phyloP scores from a whole-genome alignment of 2,113 vertebrate species.

The Brachionichthys hirsutus region DNA sequence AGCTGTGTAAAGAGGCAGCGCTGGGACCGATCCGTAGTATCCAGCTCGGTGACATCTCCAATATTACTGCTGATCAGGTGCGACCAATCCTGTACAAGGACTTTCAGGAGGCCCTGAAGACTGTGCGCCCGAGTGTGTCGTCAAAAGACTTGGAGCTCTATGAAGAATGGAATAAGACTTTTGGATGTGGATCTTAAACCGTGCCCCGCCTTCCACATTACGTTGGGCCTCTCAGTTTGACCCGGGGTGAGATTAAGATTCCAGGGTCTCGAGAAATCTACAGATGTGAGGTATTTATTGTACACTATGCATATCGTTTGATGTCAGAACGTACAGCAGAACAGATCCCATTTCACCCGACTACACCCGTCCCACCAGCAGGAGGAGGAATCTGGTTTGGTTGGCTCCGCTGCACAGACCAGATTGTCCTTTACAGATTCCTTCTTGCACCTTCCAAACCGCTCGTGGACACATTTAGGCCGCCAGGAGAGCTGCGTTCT shows the following conservation, averaged over 20 bases:
- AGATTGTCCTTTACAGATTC: too few relatives aligned
- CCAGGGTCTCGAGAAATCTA: background rate
- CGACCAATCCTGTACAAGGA: slow-evolving; percentile 85
- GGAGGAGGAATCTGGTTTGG: too few relatives aligned
- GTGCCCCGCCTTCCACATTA: background rate
- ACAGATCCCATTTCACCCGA: too few relatives aligned
- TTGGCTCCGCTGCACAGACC: too few relatives aligned
- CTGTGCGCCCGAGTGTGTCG: slow-evolving; percentile 89
- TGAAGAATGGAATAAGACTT: slow-evolving; percentile 91
- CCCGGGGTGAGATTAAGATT: background rate
- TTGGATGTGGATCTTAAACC: slow-evolving; percentile 87
- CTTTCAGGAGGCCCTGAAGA: slow-evolving; percentile 88
- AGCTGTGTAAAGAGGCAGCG: slow-evolving; percentile 92
- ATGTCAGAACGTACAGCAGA: too few relatives aligned
- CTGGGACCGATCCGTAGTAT: slow-evolving; percentile 94
- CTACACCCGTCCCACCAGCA: too few relatives aligned
- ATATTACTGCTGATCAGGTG: slow-evolving; percentile 87
- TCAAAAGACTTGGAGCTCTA: slow-evolving; percentile 88
- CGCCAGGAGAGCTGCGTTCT: too few relatives aligned
- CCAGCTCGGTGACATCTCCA: slow-evolving; percentile 84
- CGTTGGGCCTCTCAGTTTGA: background rate
- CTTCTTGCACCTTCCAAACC: too few relatives aligned
- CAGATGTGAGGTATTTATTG: background rate
- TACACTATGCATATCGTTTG: background rate
- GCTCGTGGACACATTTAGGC: too few relatives aligned